phyloP scores from a whole-genome alignment of 2,113 vertebrate genomes.

The Circaetus cinerascens region DNA sequence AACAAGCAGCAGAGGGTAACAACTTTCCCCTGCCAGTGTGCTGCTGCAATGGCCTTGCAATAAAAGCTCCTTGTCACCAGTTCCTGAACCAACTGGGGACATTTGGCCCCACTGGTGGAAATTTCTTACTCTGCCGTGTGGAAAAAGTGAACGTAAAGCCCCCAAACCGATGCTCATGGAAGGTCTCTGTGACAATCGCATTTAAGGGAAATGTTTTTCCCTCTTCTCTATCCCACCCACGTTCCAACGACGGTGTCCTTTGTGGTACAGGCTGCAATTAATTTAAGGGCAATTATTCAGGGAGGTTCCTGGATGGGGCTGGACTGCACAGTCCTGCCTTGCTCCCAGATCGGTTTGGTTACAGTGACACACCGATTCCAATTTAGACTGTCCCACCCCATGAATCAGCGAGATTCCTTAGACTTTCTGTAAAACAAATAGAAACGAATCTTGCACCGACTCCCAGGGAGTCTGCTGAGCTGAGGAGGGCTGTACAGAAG shows the following conservation, averaged over 20 bases:
- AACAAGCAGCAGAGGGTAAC: background rate
- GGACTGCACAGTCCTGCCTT: background rate
- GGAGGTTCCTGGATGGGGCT: background rate
- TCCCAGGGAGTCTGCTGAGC: background rate
- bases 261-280: background rate
- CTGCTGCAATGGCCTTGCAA: background rate
- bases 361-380: background rate
- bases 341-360: background rate
- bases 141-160: background rate
- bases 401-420: slow-evolving; percentile 31
- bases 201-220: background rate
- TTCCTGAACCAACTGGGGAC: background rate
- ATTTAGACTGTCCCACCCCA: slow-evolving; percentile 10
- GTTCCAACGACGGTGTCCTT: background rate
- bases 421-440: background rate
- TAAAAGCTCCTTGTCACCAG: rapidly evolving
- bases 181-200: background rate
- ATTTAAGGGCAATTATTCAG: background rate
- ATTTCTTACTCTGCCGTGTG: background rate
- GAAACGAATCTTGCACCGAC: background rate
- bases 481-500: background rate
- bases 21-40: rapidly evolving
- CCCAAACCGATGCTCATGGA: background rate
- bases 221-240: background rate
- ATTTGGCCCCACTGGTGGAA: background rate